A percentile compares a stretch with the other conserved stretches of the same genome.
These are phyloP conservation scores for Listrodromus nycthemerus DNA, from an alignment of 2,888 invertebrate genomes.

Conservation along the genomic window DNA sequence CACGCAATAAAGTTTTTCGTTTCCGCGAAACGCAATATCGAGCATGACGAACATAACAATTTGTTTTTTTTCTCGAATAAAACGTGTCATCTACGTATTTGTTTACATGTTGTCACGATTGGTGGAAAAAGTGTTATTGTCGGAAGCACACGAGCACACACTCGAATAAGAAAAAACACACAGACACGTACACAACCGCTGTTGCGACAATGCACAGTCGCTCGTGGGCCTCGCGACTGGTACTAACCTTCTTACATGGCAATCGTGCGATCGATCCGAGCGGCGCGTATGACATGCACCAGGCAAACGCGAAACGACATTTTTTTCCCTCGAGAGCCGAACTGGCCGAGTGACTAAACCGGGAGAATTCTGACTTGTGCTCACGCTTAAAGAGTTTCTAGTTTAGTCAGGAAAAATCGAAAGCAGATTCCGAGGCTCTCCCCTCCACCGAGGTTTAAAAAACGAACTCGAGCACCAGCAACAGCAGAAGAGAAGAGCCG, in stretches of 20 bases:
- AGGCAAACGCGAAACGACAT: conserved; percentile 53
- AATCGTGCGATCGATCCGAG: conserved; percentile 72
- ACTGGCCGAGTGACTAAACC: background rate
- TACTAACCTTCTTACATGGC: conserved; percentile 75
- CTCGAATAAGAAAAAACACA: background rate
- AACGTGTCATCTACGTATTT: background rate
- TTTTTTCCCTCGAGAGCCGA: conserved; percentile 4
- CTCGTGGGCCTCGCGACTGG: conserved; percentile 8
- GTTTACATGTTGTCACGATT: conserved; percentile 8
- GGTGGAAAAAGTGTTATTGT: conserved; percentile 25
- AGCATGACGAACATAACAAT: background rate
- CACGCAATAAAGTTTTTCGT: background rate
- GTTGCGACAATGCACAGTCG: conserved; percentile 20
- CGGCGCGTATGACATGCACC: conserved; percentile 66
- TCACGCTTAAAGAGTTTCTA: background rate
- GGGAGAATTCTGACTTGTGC: background rate
- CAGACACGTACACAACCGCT: background rate
- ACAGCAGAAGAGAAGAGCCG: conserved; percentile 1
- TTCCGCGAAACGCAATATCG: conserved; percentile 22
- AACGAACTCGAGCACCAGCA: conserved; percentile 46
- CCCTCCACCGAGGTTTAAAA: background rate
- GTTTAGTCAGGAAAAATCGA: conserved; percentile 25
- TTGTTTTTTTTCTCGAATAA: conserved; percentile 7
- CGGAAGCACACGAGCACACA: conserved; percentile 2
- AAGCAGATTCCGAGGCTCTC: conserved; percentile 41